A percentile compares a stretch with the other conserved stretches of the same genome.
Conservation (phyloP, 2,797 vertebrate species). For the Discoglossus pictus region DNA sequence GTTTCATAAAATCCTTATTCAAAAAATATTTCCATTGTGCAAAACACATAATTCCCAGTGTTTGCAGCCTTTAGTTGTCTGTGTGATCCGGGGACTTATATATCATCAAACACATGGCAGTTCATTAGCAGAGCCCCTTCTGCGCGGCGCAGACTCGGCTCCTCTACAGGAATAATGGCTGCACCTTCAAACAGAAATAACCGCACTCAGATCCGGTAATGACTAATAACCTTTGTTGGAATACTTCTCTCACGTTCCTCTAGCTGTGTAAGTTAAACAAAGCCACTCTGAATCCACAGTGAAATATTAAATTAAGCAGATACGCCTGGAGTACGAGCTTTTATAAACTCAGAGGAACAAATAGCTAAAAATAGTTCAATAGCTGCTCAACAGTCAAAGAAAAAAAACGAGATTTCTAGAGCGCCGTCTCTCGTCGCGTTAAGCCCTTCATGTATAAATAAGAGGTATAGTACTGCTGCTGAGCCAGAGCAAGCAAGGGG, state of each 20-base stretch:
- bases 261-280: conserved; percentile 30
- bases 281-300: conserved; percentile 40
- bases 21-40: neutral
- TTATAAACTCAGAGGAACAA: conserved; percentile 31
- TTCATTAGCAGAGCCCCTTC: conserved; percentile 35
- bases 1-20: neutral
- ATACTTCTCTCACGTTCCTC: conserved; percentile 37
- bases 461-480: neutral
- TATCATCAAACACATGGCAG: conserved; percentile 31
- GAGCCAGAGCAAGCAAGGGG: conserved; percentile 4
- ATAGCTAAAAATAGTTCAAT: conserved; percentile 47
- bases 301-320: conserved; percentile 51
- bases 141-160: neutral
- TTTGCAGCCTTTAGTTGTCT: neutral
- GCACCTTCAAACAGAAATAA: conserved; percentile 42
- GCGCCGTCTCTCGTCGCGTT: neutral
- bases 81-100: neutral
- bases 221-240: conserved; percentile 44
- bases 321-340: conserved; percentile 35
- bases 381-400: conserved; percentile 14
- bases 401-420: conserved; percentile 15
- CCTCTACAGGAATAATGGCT: conserved; percentile 31
- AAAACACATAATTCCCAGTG: neutral
- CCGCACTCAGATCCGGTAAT: conserved; percentile 41
- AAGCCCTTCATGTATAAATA: neutral